phyloP scores from a whole-genome alignment of 2,888 invertebrate species.

The Lysandra coridon region DNA sequence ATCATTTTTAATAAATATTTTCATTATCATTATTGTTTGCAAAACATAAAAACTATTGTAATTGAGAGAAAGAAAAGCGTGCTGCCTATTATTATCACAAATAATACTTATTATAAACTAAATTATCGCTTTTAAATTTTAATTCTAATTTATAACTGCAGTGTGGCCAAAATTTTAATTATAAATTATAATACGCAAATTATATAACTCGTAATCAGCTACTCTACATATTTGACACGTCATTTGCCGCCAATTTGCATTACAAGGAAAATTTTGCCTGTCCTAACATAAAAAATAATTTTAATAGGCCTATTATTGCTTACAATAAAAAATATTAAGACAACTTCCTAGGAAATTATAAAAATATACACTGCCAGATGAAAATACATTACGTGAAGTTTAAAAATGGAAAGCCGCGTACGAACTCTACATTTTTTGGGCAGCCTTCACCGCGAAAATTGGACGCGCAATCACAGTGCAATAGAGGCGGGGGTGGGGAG shows the following conservation, averaged over 20 bases:
- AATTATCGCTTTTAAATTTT: no score
- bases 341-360: not conserved
- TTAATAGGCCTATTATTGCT: not conserved
- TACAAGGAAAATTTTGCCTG: not conserved
- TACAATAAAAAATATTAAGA: not conserved
- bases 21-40: no score
- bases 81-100: no score
- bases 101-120: no score
- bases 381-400: not conserved
- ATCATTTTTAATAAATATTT: no score
- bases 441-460: conserved; percentile 16
- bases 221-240: not conserved
- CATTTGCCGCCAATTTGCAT: not conserved
- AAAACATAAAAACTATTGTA: no score
- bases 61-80: no score
- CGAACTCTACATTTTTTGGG: conserved; percentile 9
- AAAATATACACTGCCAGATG: not conserved
- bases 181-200: no score
- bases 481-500: conserved; percentile 61
- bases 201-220: not conserved
- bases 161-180: no score
- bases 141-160: no score
- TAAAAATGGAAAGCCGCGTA: conserved; percentile 1
- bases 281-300: not conserved
- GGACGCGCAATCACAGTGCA: conserved; percentile 46